These are phyloP conservation scores for Drosophila truncata DNA, from an alignment of 1,140 invertebrate genomes.

Conservation along the genomic window DNA sequence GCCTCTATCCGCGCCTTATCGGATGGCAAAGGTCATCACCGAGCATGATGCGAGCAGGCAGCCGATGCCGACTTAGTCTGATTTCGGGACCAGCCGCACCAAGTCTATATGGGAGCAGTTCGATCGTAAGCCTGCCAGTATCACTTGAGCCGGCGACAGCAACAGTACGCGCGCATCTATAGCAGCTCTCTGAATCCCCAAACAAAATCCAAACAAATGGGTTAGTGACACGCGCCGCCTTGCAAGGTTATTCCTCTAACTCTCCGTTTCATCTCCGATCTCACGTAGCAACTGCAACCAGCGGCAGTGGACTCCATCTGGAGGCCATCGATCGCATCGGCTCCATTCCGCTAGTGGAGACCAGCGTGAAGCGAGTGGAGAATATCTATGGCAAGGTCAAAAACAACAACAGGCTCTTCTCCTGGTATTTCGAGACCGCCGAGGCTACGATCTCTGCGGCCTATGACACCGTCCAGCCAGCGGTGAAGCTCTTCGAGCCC, in stretches of 20 bases:
- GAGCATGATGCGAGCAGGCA: slow-evolving; percentile 46
- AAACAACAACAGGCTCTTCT: slow-evolving; percentile 88
- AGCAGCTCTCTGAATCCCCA: slow-evolving; percentile 4
- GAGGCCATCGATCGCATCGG: slow-evolving; percentile 89
- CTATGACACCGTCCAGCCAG: slow-evolving; percentile 89
- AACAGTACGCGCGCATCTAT: slow-evolving; percentile 18
- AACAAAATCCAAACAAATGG: slow-evolving; percentile 50
- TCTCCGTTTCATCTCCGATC: neutral
- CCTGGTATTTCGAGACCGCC: slow-evolving; percentile 90
- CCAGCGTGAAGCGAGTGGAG: slow-evolving; percentile 89
- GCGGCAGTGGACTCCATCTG: slow-evolving; percentile 83
- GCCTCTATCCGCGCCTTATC: slow-evolving; percentile 53
- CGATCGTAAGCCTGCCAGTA: slow-evolving; percentile 28
- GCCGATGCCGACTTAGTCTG: slow-evolving; percentile 48
- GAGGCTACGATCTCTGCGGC: slow-evolving; percentile 89
- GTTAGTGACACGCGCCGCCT: slow-evolving; percentile 32
- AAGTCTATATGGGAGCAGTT: slow-evolving; percentile 35
- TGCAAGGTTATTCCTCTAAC: slow-evolving; percentile 7
- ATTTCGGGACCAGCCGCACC: slow-evolving; percentile 34
- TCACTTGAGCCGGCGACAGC: slow-evolving; percentile 34
- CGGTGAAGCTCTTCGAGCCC: slow-evolving; percentile 88
- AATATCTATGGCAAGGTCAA: slow-evolving; percentile 90
- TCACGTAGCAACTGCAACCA: slow-evolving; percentile 64
- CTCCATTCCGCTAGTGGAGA: slow-evolving; percentile 90
- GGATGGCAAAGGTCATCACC: slow-evolving; percentile 55